Conservation (phyloP, 2,888 invertebrate genomes). For the Heliconius hortense region DNA sequence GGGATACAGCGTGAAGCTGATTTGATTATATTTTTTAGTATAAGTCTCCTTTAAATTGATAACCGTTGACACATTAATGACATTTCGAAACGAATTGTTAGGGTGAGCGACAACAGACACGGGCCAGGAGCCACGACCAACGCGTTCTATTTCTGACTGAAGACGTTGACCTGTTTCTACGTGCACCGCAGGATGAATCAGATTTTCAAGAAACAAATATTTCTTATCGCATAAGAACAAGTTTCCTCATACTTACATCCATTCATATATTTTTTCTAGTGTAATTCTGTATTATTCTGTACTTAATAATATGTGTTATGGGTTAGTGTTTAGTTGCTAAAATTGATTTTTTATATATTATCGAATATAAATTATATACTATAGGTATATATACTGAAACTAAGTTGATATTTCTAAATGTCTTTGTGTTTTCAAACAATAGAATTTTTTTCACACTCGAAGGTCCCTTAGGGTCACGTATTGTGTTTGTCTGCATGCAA, state of each 20-base stretch:
- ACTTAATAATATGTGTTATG: not conserved
- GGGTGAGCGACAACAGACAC: conserved; percentile 70
- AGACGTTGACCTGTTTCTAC: conserved; percentile 74
- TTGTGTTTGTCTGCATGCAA: not conserved
- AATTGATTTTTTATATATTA: no score
- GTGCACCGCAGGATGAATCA: conserved; percentile 60
- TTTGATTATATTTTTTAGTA: not conserved
- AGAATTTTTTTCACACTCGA: not conserved
- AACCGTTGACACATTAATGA: conserved; percentile 76
- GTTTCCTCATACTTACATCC: not conserved
- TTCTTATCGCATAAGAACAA: conserved; percentile 20
- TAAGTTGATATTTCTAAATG: conserved; percentile 20
- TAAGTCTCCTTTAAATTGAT: conserved; percentile 55
- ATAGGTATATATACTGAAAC: not conserved
- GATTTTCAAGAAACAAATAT: conserved; percentile 46
- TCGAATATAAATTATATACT: not conserved
- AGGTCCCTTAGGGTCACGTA: conserved; percentile 1
- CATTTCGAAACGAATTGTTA: conserved; percentile 68
- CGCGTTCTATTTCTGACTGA: conserved; percentile 68
- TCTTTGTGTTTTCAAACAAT: conserved; percentile 13
- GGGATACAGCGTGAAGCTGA: no score
- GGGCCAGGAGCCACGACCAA: conserved; percentile 65
- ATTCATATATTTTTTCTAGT: not conserved
- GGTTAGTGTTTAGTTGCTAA: not conserved
- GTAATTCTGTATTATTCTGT: no score